Evolutionary conservation across 2,888 invertebrate species (phyloP), one percentile per base, ranked within the genome.

Genomic region (Rotaria sp.): DNA sequence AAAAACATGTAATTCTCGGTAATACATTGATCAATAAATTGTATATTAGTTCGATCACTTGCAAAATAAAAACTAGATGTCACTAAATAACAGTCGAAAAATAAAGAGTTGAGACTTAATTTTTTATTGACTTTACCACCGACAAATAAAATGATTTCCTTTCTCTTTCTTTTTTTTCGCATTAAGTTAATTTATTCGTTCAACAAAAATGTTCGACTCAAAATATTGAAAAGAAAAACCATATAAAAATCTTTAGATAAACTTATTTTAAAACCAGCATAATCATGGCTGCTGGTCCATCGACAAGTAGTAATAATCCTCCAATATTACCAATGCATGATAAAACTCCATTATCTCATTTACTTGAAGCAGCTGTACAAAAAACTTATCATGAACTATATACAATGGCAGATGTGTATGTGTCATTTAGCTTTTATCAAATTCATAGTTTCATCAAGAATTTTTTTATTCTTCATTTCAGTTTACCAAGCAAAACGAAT

Each of bases 281-380:
- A 21, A 67, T 3, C 15, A 67, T 67, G 67, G 18, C 67, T 67
- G 18, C 67, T 38, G 67, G 67, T 67, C 21, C 35, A 35, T 67
- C 67, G 38, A 30, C 67, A 35, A 67, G 21, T 21, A 21, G 35
- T 35, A 67, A 10, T 38, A 67, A 67, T 67, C 5, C 67, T 35
- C 15, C 67, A 5, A 35, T 67, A 5, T 21, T 67, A 67, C 67
- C 67, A 5, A 67, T 35, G 35, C 35, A 80, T 45, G 80, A 80
- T 80, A 80, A 80, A 80, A 80, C 80, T 26, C 89, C 96, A 1
- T 93, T 99, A 75, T 95, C 95, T 38, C 93, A 96, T 89, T 93
- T 99, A 1, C 96, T 99, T 89, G 98, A 99, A 90, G 97, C 96
- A 90, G 97, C 97, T 87, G 95, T 98, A 75, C 98, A 99, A 92